Evolutionary conservation across 2,113 vertebrate species (phyloP).

Genomic region (Brachyhypopomus occidentalis): DNA sequence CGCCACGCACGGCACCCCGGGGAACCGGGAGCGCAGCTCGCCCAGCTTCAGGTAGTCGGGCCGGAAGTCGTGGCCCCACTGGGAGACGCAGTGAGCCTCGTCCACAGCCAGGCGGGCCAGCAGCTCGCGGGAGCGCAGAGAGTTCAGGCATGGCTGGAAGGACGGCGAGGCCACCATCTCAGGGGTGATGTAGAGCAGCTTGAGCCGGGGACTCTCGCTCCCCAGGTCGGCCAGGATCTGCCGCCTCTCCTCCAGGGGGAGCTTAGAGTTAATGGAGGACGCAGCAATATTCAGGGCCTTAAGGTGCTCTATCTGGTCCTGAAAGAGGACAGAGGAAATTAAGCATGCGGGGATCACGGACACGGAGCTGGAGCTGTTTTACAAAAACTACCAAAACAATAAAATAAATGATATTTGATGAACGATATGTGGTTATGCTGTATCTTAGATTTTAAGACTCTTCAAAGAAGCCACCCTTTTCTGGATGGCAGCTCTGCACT

Average conservation of each 20-base stretch:
- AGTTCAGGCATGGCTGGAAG: conserved; percentile 85
- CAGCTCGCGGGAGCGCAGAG: conserved; percentile 80
- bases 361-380: too few species aligned
- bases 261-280: conserved; percentile 91
- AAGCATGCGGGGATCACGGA: not conserved
- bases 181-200: conserved; percentile 92
- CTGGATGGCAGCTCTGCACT: too few species aligned
- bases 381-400: too few species aligned
- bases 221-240: conserved; percentile 83
- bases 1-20: conserved; percentile 81
- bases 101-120: conserved; percentile 91
- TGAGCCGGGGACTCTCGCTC: conserved; percentile 81
- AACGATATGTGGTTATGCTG: too few species aligned
- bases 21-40: conserved; percentile 75
- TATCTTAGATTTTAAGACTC: too few species aligned
- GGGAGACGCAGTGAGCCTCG: conserved; percentile 96
- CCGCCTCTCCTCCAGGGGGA: conserved; percentile 78
- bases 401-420: too few species aligned
- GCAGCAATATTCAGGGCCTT: conserved; percentile 83
- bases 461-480: too few species aligned
- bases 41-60: conserved; percentile 94
- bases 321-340: not conserved
- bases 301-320: conserved; percentile 95
- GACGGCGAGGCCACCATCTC: conserved; percentile 91
- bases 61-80: conserved; percentile 98